Conservation (phyloP, 2,797 vertebrate species). For the Martes flavigula region DNA sequence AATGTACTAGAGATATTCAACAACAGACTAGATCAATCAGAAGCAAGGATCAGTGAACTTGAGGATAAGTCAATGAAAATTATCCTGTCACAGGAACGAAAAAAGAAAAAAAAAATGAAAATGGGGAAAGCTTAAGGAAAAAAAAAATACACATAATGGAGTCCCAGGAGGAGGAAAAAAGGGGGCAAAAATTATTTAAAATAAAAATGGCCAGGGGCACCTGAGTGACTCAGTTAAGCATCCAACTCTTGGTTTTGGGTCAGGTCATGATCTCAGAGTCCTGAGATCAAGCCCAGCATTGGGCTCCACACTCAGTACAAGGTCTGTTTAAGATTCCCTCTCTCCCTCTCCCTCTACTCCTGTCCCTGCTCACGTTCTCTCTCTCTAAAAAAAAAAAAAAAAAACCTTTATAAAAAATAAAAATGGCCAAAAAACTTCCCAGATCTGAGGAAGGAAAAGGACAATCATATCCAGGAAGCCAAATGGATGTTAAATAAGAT, state of each 20-base stretch:
- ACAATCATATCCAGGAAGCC: neutral
- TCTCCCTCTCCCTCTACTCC: neutral
- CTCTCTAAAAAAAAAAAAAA: neutral
- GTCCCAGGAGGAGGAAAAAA: neutral
- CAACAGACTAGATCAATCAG: neutral
- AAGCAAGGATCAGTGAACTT: neutral
- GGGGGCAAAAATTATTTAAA: neutral
- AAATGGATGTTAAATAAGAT: neutral
- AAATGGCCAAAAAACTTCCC: neutral
- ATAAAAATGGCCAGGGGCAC: neutral
- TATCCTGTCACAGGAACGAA: neutral
- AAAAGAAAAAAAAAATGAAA: neutral
- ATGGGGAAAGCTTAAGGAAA: neutral
- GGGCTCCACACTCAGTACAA: neutral
- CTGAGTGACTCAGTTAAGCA: neutral
- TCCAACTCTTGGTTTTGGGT: neutral
- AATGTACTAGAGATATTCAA: neutral
- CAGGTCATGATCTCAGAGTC: neutral
- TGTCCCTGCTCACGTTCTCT: neutral
- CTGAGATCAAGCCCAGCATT: neutral
- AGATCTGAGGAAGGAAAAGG: neutral
- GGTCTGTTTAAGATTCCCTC: neutral
- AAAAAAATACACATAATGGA: neutral
- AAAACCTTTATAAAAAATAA: neutral
- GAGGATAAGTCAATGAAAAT: neutral